Base-by-base conservation (phyloP, 2,888 invertebrate species). In the Marasmarcha lunaedactyla region DNA sequence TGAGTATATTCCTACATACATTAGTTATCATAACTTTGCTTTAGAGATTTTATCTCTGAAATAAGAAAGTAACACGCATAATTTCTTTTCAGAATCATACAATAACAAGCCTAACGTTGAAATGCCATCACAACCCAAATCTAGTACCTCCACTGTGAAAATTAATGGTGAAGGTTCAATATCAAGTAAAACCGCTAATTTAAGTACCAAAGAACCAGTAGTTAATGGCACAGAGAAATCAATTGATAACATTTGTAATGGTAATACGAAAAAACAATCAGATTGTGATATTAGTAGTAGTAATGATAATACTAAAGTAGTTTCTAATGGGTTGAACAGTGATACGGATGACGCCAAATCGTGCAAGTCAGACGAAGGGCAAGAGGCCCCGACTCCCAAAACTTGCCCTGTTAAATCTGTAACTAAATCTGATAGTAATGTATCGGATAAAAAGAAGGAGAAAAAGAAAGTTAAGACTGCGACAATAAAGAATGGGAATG, bases 211-310 rank as follows among this genome's bases (percentile, higher is more conserved):
- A 81, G 81, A 79, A 68, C 54, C 70, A 68, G 60, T 71, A 62
- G 55, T 68, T 46, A 83, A 83, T 51, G 81, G 83, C 56, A 71
- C 73, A 51, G 69, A 71, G 43, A 63, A 59, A 52, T 49, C 55
- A 46, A 51, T 47, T 48, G 63, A 64, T 48, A 67, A 62, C 54
- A 58, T 74, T 59, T 51, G 70, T 49, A 81, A 83, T 54, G 79
- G 78, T 59, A 66, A 72, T 50, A 57, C 70, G 59, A 78, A 71
- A 69, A 71, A 69, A 63, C 59, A 65, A 63, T 67, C 66, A 62
- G 74, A 78, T 68, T 83, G 83, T 81, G 83, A 83, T 83, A 83
- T 81, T 83, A 81, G 76, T 70, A 74, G 76, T 70, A 74, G 71
- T 81, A 81, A 65, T 74, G 65, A 70, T 73, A 76, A 66, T 63